Conservation (phyloP, 2,113 vertebrate genomes). For the Larimichthys crocea region DNA sequence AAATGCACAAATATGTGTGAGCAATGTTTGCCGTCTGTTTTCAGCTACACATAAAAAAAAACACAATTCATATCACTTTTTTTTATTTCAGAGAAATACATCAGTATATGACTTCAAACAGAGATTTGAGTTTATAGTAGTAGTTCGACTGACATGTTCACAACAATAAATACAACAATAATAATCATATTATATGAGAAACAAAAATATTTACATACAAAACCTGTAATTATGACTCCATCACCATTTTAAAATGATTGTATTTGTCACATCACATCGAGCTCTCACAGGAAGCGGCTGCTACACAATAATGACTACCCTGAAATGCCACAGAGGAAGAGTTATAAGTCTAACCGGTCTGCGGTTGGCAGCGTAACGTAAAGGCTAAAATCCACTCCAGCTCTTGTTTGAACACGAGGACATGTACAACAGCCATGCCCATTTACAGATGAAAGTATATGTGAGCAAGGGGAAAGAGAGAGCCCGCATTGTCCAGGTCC, state of each 20-base stretch:
- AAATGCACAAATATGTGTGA: constrained; percentile 26
- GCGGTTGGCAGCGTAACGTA: neutral
- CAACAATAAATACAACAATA: neutral
- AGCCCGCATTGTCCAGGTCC: constrained; percentile 2
- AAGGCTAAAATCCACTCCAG: neutral
- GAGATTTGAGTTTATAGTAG: too few species aligned
- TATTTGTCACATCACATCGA: neutral
- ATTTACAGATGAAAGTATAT: constrained; percentile 14
- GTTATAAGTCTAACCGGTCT: neutral
- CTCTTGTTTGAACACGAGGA: constrained; percentile 1
- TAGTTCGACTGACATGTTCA: too few species aligned
- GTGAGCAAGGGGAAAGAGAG: neutral
- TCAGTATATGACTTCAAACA: too few species aligned
- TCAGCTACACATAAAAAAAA: neutral
- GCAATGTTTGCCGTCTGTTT: constrained; percentile 13
- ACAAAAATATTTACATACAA: neutral
- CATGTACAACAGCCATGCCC: constrained; percentile 10
- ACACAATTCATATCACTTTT: neutral
- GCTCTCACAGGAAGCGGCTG: neutral
- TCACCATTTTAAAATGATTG: neutral
- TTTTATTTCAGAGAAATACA: too few species aligned
- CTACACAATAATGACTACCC: neutral
- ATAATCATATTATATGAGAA: neutral
- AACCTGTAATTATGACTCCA: neutral
- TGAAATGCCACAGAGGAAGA: neutral